A percentile compares a stretch with the other conserved stretches of the same genome.
Conservation (phyloP, 2,888 invertebrate genomes). For the Creontiades dilutus region DNA sequence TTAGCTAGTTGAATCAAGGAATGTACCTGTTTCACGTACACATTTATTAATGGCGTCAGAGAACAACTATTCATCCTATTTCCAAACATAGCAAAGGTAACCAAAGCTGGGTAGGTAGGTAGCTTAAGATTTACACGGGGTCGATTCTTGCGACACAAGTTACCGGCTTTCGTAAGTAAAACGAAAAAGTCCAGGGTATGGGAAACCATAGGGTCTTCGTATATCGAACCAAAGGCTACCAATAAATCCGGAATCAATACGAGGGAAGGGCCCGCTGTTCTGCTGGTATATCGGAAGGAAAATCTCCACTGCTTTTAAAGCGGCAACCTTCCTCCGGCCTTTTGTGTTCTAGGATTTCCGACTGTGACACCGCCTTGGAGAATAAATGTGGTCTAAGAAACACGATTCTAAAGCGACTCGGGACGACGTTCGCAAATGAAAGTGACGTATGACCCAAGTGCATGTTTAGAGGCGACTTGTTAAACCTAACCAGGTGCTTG, state of each 20-base stretch:
- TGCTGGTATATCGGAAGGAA: slow-evolving; percentile 37
- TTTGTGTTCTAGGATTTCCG: slow-evolving; percentile 64
- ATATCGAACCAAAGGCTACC: slow-evolving; percentile 41
- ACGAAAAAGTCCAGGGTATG: background rate
- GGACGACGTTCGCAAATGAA: slow-evolving; percentile 2
- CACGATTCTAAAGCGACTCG: slow-evolving; percentile 28
- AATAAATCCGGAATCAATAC: slow-evolving; percentile 58
- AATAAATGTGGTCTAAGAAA: slow-evolving; percentile 40
- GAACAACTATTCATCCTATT: background rate
- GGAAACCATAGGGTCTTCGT: slow-evolving; percentile 45
- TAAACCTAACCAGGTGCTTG: slow-evolving; percentile 7
- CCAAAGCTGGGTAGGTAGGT: background rate
- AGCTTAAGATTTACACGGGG: background rate
- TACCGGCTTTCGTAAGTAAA: slow-evolving; percentile 20
- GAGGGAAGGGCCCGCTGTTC: background rate
- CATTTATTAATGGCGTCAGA: background rate
- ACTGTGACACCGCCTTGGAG: slow-evolving; percentile 33
- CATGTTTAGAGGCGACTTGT: background rate
- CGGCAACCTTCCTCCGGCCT: slow-evolving; percentile 9
- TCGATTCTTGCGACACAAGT: background rate
- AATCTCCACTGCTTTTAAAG: slow-evolving; percentile 37
- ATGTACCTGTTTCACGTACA: background rate
- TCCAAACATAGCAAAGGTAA: background rate
- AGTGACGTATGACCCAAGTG: slow-evolving; percentile 31
- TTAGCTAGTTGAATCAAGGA: background rate